Conservation (phyloP, 2,888 invertebrate species). For the Xestobium rufovillosum region DNA sequence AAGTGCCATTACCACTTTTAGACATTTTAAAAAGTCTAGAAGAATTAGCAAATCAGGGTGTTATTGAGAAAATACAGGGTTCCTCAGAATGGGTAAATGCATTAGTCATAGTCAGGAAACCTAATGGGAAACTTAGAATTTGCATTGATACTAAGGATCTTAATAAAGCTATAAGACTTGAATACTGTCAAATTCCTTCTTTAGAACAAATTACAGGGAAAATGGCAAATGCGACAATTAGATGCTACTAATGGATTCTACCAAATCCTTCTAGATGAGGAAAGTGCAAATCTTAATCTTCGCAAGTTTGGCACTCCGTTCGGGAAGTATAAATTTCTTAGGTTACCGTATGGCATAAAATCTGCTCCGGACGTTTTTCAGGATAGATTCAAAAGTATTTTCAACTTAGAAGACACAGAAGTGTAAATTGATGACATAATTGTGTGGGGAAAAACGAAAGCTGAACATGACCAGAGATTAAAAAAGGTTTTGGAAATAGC, state of each 20-base stretch:
- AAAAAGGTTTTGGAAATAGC: constrained; percentile 21
- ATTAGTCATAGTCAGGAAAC: constrained; percentile 22
- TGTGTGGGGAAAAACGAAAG: constrained; percentile 18
- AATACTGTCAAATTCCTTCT: constrained; percentile 22
- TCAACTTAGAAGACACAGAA: constrained; percentile 17
- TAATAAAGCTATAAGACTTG: constrained; percentile 26
- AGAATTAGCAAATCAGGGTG: constrained; percentile 1
- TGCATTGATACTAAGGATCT: constrained; percentile 32
- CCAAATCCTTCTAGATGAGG: constrained; percentile 24
- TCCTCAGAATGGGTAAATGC: constrained; percentile 15
- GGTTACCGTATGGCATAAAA: constrained; percentile 28
- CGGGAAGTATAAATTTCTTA: constrained; percentile 16
- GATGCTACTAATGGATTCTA: constrained; percentile 26
- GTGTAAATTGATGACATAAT: constrained; percentile 27
- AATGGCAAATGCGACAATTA: constrained; percentile 25
- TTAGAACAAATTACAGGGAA: constrained; percentile 28
- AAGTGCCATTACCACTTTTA: neutral
- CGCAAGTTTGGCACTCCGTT: constrained; percentile 9
- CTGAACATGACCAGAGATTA: constrained; percentile 22
- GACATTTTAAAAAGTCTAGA: constrained; percentile 8
- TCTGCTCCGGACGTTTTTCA: constrained; percentile 17
- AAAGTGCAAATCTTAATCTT: constrained; percentile 21
- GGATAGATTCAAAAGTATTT: constrained; percentile 12
- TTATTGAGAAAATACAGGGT: neutral
- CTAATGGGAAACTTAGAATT: constrained; percentile 22